A percentile compares a stretch with the other conserved stretches of the same genome.
These are phyloP conservation scores for Brachionus plicatilis DNA, from an alignment of 1,140 invertebrate genomes.

Conservation along the genomic window DNA sequence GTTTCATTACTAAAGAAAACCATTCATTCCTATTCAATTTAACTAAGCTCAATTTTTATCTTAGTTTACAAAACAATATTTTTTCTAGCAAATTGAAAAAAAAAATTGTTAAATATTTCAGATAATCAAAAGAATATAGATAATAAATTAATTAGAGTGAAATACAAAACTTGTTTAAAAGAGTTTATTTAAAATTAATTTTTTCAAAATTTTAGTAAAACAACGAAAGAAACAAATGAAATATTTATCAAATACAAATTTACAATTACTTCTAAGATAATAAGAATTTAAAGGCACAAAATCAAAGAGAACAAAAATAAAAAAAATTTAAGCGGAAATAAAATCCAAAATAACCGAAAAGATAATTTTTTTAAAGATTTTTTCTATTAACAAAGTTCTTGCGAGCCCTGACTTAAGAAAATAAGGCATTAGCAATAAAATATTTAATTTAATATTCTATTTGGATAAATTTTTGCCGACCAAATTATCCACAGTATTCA, in stretches of 20 bases:
- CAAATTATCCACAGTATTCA: conserved; percentile 23
- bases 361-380: not conserved
- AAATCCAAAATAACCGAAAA: not conserved
- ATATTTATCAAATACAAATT: not conserved
- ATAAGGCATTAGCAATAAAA: too few relatives aligned
- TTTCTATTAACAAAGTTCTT: not conserved
- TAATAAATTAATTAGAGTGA: too few relatives aligned
- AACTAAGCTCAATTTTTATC: too few relatives aligned
- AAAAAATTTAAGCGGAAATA: not conserved
- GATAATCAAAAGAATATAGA: too few relatives aligned
- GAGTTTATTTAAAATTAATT: not conserved
- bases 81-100: too few relatives aligned
- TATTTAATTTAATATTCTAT: not conserved
- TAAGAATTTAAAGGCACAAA: not conserved
- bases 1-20: too few relatives aligned
- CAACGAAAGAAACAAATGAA: not conserved
- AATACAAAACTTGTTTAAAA: not conserved
- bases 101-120: too few relatives aligned
- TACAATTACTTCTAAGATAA: not conserved
- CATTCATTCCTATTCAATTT: too few relatives aligned
- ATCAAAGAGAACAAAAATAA: not conserved
- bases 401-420: not conserved
- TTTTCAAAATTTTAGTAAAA: not conserved
- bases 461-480: not conserved
- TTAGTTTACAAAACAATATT: too few relatives aligned